Evolutionary conservation across 2,113 vertebrate species (phyloP).

Genomic region (Proteles cristata): DNA sequence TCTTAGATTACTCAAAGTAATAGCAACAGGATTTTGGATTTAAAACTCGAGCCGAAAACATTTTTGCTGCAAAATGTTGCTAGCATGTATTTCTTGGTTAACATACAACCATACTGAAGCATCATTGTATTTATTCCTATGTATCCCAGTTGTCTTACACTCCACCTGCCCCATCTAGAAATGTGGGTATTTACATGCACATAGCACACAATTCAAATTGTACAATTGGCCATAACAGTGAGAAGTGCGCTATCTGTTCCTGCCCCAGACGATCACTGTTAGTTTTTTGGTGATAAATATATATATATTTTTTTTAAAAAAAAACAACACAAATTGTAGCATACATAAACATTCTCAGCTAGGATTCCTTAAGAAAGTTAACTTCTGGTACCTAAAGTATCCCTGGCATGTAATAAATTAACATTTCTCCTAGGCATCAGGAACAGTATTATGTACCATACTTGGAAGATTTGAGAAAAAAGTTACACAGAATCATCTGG

Average conservation of each 20-base stretch:
- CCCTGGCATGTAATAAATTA: background rate
- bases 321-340: background rate
- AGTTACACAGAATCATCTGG: background rate
- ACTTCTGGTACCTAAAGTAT: background rate
- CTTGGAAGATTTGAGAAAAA: conserved; percentile 28
- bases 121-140: background rate
- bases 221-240: background rate
- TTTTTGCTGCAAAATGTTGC: background rate
- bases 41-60: background rate
- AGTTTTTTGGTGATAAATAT: conserved; percentile 20
- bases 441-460: background rate
- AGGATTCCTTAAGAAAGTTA: conserved; percentile 13
- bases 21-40: background rate
- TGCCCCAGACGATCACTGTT: background rate
- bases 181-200: background rate
- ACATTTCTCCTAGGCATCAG: background rate
- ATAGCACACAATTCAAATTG: background rate
- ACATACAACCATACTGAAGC: background rate
- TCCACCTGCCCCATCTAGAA: background rate
- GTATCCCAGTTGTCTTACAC: background rate
- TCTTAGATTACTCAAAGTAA: background rate
- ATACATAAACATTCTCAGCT: background rate
- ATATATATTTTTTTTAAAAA: background rate
- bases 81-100: background rate
- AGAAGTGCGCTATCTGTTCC: background rate